Conservation (phyloP, 2,888 invertebrate species). For the Troglohyphantes excavatus region DNA sequence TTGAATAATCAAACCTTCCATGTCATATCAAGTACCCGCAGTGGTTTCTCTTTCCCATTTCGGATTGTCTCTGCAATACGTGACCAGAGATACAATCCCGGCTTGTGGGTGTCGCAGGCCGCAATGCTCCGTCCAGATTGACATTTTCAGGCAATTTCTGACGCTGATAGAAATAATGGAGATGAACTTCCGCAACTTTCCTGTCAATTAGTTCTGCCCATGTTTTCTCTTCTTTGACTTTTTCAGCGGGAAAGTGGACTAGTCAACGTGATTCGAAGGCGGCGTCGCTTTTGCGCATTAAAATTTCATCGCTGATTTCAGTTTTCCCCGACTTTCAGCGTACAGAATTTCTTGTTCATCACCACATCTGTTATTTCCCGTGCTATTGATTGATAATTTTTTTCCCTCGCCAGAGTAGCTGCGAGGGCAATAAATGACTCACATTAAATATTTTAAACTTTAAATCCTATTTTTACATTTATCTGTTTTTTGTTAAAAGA, state of each 20-base stretch:
- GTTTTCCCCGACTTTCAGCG: neutral
- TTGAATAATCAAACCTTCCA: neutral
- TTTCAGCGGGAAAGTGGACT: conserved; percentile 5
- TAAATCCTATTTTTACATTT: too few relatives aligned
- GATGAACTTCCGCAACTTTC: conserved; percentile 46
- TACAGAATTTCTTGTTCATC: neutral
- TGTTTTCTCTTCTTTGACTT: neutral
- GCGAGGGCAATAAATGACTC: too few relatives aligned
- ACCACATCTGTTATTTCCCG: neutral
- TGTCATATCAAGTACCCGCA: conserved; percentile 3
- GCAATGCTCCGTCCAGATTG: conserved; percentile 11
- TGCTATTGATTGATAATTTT: neutral
- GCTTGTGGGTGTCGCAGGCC: conserved; percentile 15
- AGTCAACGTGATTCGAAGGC: neutral
- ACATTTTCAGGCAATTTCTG: conserved; percentile 61
- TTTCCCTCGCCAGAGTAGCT: neutral
- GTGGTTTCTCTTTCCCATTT: neutral
- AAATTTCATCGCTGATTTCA: neutral
- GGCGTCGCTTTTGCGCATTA: neutral
- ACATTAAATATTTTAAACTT: too few relatives aligned
- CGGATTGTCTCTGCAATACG: conserved; percentile 15
- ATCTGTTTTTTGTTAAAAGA: too few relatives aligned
- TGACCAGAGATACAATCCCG: conserved; percentile 27
- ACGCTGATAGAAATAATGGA: conserved; percentile 45
- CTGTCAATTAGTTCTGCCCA: conserved; percentile 33